These are phyloP conservation scores for Cromileptes altivelis DNA, from an alignment of 2,113 vertebrate species.

Conservation along the genomic window DNA sequence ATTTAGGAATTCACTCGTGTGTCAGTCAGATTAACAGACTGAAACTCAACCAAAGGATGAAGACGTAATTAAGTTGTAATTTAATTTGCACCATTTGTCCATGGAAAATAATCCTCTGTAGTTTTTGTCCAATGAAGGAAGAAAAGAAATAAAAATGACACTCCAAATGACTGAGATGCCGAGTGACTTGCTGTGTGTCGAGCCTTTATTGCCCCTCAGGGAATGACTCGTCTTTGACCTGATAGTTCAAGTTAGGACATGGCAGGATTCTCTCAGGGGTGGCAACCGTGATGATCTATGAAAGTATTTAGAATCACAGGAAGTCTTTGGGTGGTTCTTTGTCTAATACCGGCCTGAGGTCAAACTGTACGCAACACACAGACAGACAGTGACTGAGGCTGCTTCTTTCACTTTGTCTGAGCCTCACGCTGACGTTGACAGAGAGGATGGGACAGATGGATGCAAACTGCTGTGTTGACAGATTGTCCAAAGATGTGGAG, in stretches of 20 bases:
- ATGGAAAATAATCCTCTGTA: too few relatives aligned
- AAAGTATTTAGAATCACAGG: neutral
- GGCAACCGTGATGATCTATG: neutral
- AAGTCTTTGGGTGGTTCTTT: neutral
- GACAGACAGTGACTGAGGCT: too few relatives aligned
- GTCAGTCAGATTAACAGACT: neutral
- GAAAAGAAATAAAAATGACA: too few relatives aligned
- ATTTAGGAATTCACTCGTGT: neutral
- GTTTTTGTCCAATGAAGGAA: too few relatives aligned
- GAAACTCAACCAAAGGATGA: neutral
- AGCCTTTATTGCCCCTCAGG: neutral
- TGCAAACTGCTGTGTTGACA: conserved; percentile 24
- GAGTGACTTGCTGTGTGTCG: too few relatives aligned
- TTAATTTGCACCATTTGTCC: too few relatives aligned
- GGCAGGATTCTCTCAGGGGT: neutral
- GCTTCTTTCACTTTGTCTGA: neutral
- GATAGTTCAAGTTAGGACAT: too few relatives aligned
- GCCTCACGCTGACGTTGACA: neutral
- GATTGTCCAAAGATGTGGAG: conserved; percentile 22
- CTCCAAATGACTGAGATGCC: too few relatives aligned
- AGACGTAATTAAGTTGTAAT: too few relatives aligned
- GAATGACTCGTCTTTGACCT: neutral
- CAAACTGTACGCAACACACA: neutral
- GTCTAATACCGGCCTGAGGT: neutral
- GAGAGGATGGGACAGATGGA: conserved; percentile 17